Percentiles rank a stretch among this genome's conserved stretches.
Evolutionary conservation across 2,797 vertebrate species (phyloP).

Genomic region (Babyrousa celebensis): DNA sequence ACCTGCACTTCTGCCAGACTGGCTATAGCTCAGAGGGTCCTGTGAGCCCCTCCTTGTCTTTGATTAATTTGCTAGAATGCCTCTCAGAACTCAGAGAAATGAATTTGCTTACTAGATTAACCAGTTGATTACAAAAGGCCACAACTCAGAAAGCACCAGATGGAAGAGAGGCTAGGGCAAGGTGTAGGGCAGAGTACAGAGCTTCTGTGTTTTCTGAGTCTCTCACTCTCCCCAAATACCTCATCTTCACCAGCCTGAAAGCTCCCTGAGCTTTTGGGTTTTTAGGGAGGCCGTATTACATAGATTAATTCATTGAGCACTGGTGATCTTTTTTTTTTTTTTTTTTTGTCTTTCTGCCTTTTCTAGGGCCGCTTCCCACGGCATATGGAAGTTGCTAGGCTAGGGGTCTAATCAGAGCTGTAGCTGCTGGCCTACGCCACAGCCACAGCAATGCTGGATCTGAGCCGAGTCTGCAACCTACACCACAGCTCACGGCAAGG

Average conservation of each 20-base stretch:
- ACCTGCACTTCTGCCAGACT: background rate
- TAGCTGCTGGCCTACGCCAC: too few relatives aligned
- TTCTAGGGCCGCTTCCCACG: too few relatives aligned
- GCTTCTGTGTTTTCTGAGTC: background rate
- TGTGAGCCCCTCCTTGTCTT: background rate
- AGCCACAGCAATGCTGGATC: too few relatives aligned
- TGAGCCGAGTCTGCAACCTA: too few relatives aligned
- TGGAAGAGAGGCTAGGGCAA: background rate
- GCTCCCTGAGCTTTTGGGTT: background rate
- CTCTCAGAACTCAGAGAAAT: background rate
- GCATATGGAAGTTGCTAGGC: too few relatives aligned
- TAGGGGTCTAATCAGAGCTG: too few relatives aligned
- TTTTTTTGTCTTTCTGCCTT: too few relatives aligned
- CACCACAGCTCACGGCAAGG: too few relatives aligned
- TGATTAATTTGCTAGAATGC: background rate
- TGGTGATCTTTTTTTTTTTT: too few relatives aligned
- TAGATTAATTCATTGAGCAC: background rate
- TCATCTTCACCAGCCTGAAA: background rate
- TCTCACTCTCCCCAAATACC: rapidly evolving
- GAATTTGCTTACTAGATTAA: background rate
- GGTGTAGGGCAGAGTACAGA: too few relatives aligned
- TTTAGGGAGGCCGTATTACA: background rate
- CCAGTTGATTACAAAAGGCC: background rate
- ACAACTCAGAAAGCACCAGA: background rate
- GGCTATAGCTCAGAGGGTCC: background rate